Evolutionary conservation across 2,888 invertebrate species (phyloP).

Genomic region (Cataglyphis livida): DNA sequence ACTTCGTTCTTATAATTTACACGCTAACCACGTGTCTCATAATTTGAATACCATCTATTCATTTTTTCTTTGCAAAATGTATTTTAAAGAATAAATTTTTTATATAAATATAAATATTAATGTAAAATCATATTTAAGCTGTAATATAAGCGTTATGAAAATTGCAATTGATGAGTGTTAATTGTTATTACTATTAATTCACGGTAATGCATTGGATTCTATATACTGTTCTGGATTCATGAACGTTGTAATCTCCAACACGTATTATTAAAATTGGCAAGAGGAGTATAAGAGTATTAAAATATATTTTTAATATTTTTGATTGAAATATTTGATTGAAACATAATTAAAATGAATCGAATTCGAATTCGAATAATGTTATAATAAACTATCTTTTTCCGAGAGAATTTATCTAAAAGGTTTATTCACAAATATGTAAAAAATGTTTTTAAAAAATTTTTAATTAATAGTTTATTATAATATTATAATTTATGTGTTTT

Average conservation of each 20-base stretch:
- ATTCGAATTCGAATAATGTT: background rate
- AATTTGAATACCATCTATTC: background rate
- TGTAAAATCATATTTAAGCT: background rate
- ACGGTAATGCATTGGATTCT: slow-evolving; percentile 57
- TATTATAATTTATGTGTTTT: background rate
- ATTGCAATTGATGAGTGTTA: background rate
- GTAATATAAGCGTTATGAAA: background rate
- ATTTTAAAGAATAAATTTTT: background rate
- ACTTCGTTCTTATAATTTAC: slow-evolving; percentile 31
- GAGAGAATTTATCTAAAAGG: background rate
- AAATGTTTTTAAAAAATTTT: background rate
- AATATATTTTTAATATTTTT: slow-evolving; percentile 31
- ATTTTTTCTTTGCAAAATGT: background rate
- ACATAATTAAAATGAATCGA: background rate
- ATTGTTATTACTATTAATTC: background rate
- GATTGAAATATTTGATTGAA: slow-evolving; percentile 25
- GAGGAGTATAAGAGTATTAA: slow-evolving; percentile 9
- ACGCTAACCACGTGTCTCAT: background rate
- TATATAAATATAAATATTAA: slow-evolving; percentile 5
- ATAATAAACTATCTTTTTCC: background rate
- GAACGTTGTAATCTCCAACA: slow-evolving; percentile 67
- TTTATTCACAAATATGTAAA: slow-evolving; percentile 1
- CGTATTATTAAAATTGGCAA: background rate
- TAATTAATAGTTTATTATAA: background rate
- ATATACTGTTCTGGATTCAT: slow-evolving; percentile 62